phyloP scores from a whole-genome alignment of 92 coral and sea anemone genomes.

The Desmophyllum pertusum region DNA sequence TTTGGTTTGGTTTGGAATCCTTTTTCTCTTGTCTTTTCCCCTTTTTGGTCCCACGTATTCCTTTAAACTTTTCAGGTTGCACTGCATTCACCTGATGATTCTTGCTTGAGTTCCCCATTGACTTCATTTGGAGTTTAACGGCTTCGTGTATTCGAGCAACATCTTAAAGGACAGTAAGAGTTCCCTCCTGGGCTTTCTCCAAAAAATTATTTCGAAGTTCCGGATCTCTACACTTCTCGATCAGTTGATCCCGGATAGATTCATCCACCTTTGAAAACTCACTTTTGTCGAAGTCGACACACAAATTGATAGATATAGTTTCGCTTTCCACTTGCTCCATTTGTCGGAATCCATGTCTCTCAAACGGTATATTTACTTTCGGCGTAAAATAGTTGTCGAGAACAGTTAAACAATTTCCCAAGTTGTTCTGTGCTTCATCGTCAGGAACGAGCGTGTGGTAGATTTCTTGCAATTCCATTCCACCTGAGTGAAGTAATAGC shows the following conservation, averaged over 20 bases:
- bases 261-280: slow-evolving; percentile 61
- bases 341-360: slow-evolving; percentile 57
- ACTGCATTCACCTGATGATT: slow-evolving; percentile 32
- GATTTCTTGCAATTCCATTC: slow-evolving; percentile 56
- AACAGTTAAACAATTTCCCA: slow-evolving; percentile 42
- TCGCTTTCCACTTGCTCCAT: slow-evolving; percentile 56
- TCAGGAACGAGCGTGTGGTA: slow-evolving; percentile 52
- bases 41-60: background rate
- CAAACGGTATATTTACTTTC: slow-evolving; percentile 61
- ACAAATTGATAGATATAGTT: slow-evolving; percentile 61
- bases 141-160: slow-evolving; percentile 62
- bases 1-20: background rate
- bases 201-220: slow-evolving; percentile 60
- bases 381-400: slow-evolving; percentile 62
- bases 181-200: slow-evolving; percentile 42
- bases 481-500: slow-evolving; percentile 47
- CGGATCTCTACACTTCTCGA: slow-evolving; percentile 57
- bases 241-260: slow-evolving; percentile 67
- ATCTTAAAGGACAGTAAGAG: slow-evolving; percentile 57
- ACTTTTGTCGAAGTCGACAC: slow-evolving; percentile 36
- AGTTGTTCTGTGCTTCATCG: slow-evolving; percentile 30
- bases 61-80: slow-evolving; percentile 2
- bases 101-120: slow-evolving; percentile 2
- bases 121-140: slow-evolving; percentile 44
- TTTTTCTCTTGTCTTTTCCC: background rate